phyloP scores from a whole-genome alignment of 2,888 invertebrate genomes.

The Trissolcus japonicus region DNA sequence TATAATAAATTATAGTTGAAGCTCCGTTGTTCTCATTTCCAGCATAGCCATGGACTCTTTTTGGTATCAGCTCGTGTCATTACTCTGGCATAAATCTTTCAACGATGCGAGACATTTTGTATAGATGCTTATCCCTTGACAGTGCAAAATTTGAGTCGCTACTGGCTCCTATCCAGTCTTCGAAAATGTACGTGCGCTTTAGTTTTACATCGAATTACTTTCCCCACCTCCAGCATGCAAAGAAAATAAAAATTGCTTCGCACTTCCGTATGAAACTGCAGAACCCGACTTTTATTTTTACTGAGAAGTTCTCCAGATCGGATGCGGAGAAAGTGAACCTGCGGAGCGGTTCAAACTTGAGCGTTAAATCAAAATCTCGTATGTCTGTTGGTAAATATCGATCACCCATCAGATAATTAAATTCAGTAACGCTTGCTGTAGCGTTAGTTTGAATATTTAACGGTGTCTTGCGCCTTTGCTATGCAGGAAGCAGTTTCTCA shows the following conservation, averaged over 20 bases:
- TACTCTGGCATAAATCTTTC: conserved; percentile 24
- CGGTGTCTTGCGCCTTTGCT: conserved; percentile 51
- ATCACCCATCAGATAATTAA: conserved; percentile 70
- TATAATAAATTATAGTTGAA: no score
- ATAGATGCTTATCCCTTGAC: conserved; percentile 34
- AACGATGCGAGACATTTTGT: conserved; percentile 16
- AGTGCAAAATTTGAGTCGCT: conserved; percentile 32
- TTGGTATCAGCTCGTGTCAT: conserved; percentile 20
- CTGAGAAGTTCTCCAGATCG: background rate
- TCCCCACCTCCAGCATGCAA: no score
- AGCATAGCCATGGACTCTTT: background rate
- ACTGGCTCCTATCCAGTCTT: conserved; percentile 36
- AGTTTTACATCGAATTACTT: conserved; percentile 39
- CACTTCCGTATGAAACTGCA: no score
- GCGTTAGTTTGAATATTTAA: conserved; percentile 63
- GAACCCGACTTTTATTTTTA: no score
- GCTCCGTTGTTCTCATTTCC: no score
- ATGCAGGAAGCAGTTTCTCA: conserved; percentile 43
- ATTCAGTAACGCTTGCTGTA: conserved; percentile 60
- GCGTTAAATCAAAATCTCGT: conserved; percentile 17
- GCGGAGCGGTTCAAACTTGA: conserved; percentile 6
- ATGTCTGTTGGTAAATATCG: conserved; percentile 62
- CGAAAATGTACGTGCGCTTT: conserved; percentile 26
- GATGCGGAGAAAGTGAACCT: background rate
- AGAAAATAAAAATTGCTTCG: no score